These are phyloP conservation scores for Pocillopora grandis DNA, from an alignment of 92 coral and sea anemone genomes.

Conservation along the genomic window DNA sequence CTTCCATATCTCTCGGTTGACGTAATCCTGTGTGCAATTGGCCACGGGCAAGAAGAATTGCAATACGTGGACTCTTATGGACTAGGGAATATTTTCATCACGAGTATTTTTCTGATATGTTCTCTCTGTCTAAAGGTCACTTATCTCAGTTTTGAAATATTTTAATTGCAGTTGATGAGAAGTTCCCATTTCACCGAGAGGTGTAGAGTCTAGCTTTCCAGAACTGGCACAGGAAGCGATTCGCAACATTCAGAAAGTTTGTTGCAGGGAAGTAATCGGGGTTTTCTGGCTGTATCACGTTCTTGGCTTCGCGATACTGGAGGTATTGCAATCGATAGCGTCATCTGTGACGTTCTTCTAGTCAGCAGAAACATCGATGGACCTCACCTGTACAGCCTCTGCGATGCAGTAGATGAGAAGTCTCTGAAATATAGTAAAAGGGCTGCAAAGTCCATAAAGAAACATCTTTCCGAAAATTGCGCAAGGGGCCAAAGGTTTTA, in stretches of 20 bases:
- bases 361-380: conserved; percentile 18
- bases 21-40: too few relatives aligned
- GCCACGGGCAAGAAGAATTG: too few relatives aligned
- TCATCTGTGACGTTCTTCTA: conserved; percentile 32
- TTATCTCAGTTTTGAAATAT: neutral
- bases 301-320: neutral
- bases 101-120: neutral
- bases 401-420: neutral
- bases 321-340: neutral
- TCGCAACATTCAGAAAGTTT: neutral
- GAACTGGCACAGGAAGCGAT: neutral
- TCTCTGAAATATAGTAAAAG: neutral
- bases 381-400: conserved; percentile 1
- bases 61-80: too few relatives aligned
- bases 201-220: neutral
- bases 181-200: neutral
- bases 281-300: neutral
- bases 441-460: conserved; percentile 4
- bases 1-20: too few relatives aligned
- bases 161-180: neutral
- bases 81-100: too few relatives aligned
- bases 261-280: neutral
- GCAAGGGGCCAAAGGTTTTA: conserved; percentile 15
- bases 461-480: neutral
- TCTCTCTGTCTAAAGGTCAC: neutral